These are phyloP conservation scores for Chiroxiphia lanceolata DNA, from an alignment of 2,797 vertebrate genomes.

Conservation along the genomic window DNA sequence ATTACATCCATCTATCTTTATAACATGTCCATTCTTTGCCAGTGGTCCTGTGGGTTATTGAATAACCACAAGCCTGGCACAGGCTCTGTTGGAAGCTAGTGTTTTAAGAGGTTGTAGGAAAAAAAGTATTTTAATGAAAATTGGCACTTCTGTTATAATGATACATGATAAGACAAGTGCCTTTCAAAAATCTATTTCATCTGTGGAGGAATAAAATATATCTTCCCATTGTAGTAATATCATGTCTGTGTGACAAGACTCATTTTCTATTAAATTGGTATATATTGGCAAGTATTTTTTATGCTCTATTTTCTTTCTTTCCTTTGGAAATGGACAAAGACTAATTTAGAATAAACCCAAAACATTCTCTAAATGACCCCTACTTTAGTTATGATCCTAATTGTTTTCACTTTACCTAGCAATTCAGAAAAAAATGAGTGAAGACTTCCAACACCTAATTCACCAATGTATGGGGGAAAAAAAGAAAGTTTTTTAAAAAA, in stretches of 20 bases:
- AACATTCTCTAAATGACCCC: background rate
- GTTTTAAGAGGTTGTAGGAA: background rate
- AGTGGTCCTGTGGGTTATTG: background rate
- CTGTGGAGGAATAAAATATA: background rate
- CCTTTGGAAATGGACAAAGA: conserved; percentile 4
- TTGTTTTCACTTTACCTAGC: background rate
- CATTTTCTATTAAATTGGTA: background rate
- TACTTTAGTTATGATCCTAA: background rate
- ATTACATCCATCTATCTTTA: background rate
- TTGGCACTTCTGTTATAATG: background rate
- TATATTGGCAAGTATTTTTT: background rate
- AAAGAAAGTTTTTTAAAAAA: background rate
- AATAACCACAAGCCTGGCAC: background rate
- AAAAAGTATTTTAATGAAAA: background rate
- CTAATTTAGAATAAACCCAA: background rate
- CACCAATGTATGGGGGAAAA: background rate
- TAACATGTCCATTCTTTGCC: background rate
- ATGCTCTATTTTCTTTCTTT: background rate
- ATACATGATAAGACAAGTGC: background rate
- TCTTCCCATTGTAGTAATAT: background rate
- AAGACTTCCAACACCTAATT: background rate
- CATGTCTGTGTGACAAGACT: background rate
- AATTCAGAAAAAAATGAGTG: background rate
- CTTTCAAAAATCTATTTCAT: background rate
- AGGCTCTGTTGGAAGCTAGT: background rate